These are phyloP conservation scores for Donacobius atricapilla DNA, from an alignment of 2,113 vertebrate species.

Conservation along the genomic window DNA sequence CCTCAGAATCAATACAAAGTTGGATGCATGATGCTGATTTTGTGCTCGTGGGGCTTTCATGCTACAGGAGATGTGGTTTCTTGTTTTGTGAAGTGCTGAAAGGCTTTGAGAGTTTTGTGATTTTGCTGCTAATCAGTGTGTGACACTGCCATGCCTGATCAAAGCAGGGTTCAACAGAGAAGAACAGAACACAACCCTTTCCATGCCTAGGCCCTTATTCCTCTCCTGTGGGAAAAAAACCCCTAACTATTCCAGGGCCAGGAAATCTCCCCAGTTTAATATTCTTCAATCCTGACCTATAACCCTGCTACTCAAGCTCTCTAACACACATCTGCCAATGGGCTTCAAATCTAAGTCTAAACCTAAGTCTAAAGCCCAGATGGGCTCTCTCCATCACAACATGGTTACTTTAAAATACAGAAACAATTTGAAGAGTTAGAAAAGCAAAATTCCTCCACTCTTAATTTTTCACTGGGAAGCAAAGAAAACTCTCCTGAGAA, in stretches of 20 bases:
- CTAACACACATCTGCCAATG: background rate
- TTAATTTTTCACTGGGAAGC: background rate
- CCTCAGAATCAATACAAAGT: conserved; percentile 2
- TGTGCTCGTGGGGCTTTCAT: background rate
- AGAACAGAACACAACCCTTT: background rate
- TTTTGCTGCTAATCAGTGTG: conserved; percentile 3
- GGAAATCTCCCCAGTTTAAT: background rate
- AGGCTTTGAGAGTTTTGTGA: background rate
- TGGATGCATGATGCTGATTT: background rate
- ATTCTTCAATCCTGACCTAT: background rate
- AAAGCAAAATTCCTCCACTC: background rate
- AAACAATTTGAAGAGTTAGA: background rate
- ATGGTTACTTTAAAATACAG: background rate
- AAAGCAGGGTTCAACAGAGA: conserved; percentile 6
- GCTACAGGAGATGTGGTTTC: conserved; percentile 11
- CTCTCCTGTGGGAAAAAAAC: background rate
- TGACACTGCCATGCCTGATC: background rate
- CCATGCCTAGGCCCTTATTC: background rate
- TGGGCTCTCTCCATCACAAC: background rate
- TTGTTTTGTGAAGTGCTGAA: background rate
- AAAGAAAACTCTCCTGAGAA: background rate
- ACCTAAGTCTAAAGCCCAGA: background rate
- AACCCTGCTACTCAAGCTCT: background rate
- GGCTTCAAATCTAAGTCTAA: background rate
- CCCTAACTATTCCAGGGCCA: background rate